Conservation (phyloP, 2,888 invertebrate species). For the Catocala nupta region DNA sequence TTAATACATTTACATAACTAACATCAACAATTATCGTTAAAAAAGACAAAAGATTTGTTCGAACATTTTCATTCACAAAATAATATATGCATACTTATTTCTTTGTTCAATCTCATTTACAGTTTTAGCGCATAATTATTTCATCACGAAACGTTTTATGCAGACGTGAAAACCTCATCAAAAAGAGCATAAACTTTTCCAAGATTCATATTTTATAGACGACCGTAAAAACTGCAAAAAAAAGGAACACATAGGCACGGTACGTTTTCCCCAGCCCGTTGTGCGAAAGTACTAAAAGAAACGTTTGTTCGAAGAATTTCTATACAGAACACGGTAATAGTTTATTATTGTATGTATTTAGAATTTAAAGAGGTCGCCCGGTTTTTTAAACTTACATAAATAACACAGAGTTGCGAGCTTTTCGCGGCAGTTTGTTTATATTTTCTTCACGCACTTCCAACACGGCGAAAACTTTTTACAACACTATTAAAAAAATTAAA, state of each 20-base stretch:
- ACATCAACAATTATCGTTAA: no score
- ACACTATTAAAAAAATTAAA: constrained; percentile 8
- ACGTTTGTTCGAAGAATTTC: constrained; percentile 34
- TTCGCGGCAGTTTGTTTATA: constrained; percentile 24
- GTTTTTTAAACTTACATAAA: constrained; percentile 41
- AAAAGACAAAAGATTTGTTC: no score
- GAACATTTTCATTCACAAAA: not conserved
- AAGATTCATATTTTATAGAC: constrained; percentile 43
- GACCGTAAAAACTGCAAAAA: constrained; percentile 28
- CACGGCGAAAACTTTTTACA: constrained; percentile 1
- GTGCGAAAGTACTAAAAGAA: constrained; percentile 15
- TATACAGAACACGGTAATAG: constrained; percentile 32
- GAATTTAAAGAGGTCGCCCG: constrained; percentile 51
- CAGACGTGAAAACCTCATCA: constrained; percentile 33
- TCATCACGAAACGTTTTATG: constrained; percentile 26
- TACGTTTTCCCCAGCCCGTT: constrained; percentile 3
- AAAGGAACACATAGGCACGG: constrained; percentile 5
- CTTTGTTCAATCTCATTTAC: constrained; percentile 31
- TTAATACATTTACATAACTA: no score
- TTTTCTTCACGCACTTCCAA: constrained; percentile 6
- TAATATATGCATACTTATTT: constrained; percentile 11
- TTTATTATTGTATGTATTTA: constrained; percentile 55
- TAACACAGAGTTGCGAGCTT: constrained; percentile 24
- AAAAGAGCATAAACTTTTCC: constrained; percentile 37
- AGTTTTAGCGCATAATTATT: constrained; percentile 34